These are phyloP conservation scores for Creontiades dilutus DNA, from an alignment of 2,888 invertebrate species.

Conservation along the genomic window DNA sequence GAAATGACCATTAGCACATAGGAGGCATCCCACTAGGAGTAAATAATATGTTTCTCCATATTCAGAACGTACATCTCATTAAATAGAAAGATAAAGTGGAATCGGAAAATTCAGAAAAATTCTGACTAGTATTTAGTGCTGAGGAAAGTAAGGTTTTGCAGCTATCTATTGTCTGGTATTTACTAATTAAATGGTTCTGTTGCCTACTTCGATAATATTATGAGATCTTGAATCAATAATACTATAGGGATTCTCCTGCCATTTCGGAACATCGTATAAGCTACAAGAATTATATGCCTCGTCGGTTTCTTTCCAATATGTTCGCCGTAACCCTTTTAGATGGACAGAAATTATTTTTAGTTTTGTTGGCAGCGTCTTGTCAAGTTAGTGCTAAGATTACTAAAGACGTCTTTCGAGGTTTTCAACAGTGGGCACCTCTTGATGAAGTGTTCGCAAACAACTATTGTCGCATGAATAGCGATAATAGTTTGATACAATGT, in stretches of 20 bases:
- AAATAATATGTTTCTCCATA: too few relatives aligned
- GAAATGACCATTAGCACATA: too few relatives aligned
- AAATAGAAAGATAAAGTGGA: too few relatives aligned
- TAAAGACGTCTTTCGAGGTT: conserved; percentile 43
- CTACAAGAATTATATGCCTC: background rate
- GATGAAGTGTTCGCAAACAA: background rate
- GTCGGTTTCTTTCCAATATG: background rate
- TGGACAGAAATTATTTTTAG: conserved; percentile 51
- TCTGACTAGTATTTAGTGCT: too few relatives aligned
- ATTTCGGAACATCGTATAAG: background rate
- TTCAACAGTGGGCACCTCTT: background rate
- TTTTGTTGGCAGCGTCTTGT: conserved; percentile 58
- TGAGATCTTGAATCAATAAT: background rate
- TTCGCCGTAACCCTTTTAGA: conserved; percentile 42
- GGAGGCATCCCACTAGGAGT: too few relatives aligned
- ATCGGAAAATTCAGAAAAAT: too few relatives aligned
- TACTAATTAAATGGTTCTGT: background rate
- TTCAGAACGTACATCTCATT: too few relatives aligned
- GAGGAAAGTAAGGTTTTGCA: too few relatives aligned
- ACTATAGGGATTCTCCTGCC: too few relatives aligned
- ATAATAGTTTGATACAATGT: too few relatives aligned
- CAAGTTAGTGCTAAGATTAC: conserved; percentile 48
- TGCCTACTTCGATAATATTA: background rate
- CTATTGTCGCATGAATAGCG: too few relatives aligned
- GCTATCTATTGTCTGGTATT: too few relatives aligned